Base-by-base conservation (phyloP, 2,797 vertebrate genomes). In the Eurystomus glaucurus region DNA sequence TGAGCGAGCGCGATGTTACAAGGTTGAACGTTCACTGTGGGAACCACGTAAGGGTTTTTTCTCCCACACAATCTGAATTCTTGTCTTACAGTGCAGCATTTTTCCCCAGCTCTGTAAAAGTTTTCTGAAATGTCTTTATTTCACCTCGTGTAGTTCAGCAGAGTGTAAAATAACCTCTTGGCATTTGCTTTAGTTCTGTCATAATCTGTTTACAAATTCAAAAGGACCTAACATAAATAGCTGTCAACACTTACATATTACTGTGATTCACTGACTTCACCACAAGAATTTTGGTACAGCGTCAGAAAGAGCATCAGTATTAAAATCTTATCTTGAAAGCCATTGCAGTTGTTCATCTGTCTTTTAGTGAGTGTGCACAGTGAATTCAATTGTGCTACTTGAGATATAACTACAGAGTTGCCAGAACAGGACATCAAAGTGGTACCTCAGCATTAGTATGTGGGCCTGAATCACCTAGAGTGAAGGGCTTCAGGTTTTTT, bases 141-240 rank as follows among this genome's bases (percentile, higher is more conserved):
- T 88, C 95, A 37, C 74, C 88, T 96, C 55, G 58, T n/a, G n/a
- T 93, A 84, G 89, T 88, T 58, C 96, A 97, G 81, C 69, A 85
- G 88, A 95, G 58, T 93, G 88, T 96, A 94, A 98, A 97, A 90
- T 95, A 95, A 95, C 92, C 93, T 94, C 88, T 96, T 95, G 83
- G 80, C 62, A 54, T 96, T 97, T 98, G 85, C 90, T 97, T 97
- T 98, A 91, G 66, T 96, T 95, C 96, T 97, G 88, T 95, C 91
- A 95, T 78, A 76, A 82, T 98, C 96, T 96, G 62, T 97, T 97
- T 96, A 97, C 92, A 97, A 97, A 97, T 97, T 89, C 91, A 91
- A 96, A 96, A 94, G 70, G 83, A 72, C 78, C 75, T 97, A 85
- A 92, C 93, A 79, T 94, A 97, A 97, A 95, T 95, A 98, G 86